Percentiles rank a stretch among this genome's conserved stretches.
Conservation (phyloP, 2,888 invertebrate genomes). For the Latrodectus hesperus region DNA sequence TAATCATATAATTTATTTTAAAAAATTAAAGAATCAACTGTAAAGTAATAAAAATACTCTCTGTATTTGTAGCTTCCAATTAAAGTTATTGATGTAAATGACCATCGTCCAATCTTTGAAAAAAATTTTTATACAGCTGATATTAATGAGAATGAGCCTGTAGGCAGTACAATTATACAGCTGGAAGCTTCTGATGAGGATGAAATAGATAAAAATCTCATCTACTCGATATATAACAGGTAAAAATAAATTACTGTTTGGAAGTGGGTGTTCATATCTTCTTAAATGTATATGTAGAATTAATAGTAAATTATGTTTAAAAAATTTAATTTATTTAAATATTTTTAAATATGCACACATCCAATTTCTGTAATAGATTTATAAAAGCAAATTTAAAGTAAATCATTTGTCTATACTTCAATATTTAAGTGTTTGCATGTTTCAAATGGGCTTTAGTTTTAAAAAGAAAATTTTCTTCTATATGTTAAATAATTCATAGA, state of each 20-base stretch:
- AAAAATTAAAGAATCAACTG: too few species aligned
- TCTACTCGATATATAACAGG: conserved; percentile 82
- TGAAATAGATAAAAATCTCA: conserved; percentile 82
- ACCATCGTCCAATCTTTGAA: conserved; percentile 88
- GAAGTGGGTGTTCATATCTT: background rate
- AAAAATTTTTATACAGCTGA: conserved; percentile 83
- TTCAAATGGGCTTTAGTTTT: too few species aligned
- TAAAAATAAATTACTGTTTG: conserved; percentile 29
- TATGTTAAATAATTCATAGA: too few species aligned
- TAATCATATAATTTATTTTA: too few species aligned
- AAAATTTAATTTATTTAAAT: background rate
- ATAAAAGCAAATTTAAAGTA: too few species aligned
- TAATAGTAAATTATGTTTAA: too few species aligned
- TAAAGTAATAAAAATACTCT: too few species aligned
- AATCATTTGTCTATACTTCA: too few species aligned
- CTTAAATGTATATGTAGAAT: too few species aligned
- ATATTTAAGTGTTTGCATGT: too few species aligned
- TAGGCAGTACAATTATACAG: conserved; percentile 82
- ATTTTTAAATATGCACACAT: background rate
- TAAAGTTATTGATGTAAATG: conserved; percentile 80
- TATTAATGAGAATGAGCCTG: conserved; percentile 86
- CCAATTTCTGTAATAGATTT: background rate
- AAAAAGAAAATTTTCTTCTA: too few species aligned
- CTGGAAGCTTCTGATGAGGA: conserved; percentile 81
- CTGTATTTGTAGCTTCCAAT: conserved; percentile 41